Evolutionary conservation across 1,140 invertebrate genomes (phyloP).

Genomic region (Drosophila bocki): DNA sequence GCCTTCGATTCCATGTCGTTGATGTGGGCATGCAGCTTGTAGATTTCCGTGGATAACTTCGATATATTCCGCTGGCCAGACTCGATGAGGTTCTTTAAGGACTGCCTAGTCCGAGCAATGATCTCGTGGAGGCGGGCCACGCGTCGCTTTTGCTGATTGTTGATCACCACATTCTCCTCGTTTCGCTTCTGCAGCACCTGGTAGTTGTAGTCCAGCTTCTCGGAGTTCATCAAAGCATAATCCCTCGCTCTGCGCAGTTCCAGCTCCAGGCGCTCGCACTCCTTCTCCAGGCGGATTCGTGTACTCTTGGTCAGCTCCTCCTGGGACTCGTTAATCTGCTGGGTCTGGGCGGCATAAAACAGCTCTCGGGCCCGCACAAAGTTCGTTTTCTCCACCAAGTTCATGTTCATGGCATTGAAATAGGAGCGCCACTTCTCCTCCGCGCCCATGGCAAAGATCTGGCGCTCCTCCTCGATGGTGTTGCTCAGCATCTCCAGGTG

Average conservation of each 20-base stretch:
- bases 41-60: conserved; percentile 87
- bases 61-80: conserved; percentile 86
- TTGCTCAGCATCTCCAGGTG: conserved; percentile 90
- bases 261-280: conserved; percentile 90
- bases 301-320: conserved; percentile 89
- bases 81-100: conserved; percentile 38
- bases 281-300: conserved; percentile 89
- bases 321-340: conserved; percentile 88
- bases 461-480: conserved; percentile 88
- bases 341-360: conserved; percentile 87
- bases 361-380: conserved; percentile 86
- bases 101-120: conserved; percentile 40
- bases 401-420: conserved; percentile 88
- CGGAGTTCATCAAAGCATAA: conserved; percentile 90
- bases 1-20: conserved; percentile 89
- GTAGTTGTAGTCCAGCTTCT: conserved; percentile 95
- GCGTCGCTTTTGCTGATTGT: conserved; percentile 92
- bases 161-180: conserved; percentile 93
- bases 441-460: conserved; percentile 86
- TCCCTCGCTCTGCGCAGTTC: conserved; percentile 92
- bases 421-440: conserved; percentile 89
- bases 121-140: conserved; percentile 92
- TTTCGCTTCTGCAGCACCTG: conserved; percentile 92
- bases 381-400: conserved; percentile 87
- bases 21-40: conserved; percentile 88